phyloP scores from a whole-genome alignment of 2,888 invertebrate genomes.

The Tetragonula carbonaria region DNA sequence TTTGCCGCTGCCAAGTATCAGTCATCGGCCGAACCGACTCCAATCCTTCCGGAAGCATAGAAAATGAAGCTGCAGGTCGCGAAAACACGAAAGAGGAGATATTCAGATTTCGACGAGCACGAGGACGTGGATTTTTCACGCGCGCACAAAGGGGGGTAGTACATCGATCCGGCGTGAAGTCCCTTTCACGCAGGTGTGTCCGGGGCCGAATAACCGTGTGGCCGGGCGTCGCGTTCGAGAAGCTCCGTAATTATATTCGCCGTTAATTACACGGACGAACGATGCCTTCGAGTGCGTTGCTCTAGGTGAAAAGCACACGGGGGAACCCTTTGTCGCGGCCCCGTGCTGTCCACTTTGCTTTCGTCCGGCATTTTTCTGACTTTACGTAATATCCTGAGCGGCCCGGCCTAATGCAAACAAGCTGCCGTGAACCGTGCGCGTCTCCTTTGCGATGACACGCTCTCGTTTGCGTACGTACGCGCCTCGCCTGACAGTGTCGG shows the following conservation, averaged over 20 bases:
- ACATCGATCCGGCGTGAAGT: neutral
- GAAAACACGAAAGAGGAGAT: neutral
- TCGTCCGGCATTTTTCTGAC: slow-evolving; percentile 79
- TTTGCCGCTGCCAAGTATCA: neutral
- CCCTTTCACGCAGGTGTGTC: neutral
- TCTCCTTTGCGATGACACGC: slow-evolving; percentile 50
- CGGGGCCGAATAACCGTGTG: neutral
- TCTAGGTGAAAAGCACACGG: slow-evolving; percentile 74
- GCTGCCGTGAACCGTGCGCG: slow-evolving; percentile 65
- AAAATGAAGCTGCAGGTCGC: neutral
- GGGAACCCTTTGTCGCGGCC: slow-evolving; percentile 77
- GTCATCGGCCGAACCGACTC: neutral
- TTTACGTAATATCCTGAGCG: slow-evolving; percentile 81
- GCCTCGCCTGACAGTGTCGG: too few species aligned
- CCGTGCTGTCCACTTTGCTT: slow-evolving; percentile 77
- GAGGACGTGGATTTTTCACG: neutral
- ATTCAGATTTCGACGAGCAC: neutral
- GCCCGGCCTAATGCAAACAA: slow-evolving; percentile 77
- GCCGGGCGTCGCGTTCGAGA: neutral
- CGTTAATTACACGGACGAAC: slow-evolving; percentile 78
- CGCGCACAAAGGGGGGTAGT: neutral
- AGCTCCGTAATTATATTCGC: slow-evolving; percentile 76
- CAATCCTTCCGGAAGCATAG: neutral
- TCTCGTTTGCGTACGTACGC: slow-evolving; percentile 5
- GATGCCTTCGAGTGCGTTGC: slow-evolving; percentile 80